Conservation (phyloP, 2,888 invertebrate species). For the Drosophila basisetae region DNA sequence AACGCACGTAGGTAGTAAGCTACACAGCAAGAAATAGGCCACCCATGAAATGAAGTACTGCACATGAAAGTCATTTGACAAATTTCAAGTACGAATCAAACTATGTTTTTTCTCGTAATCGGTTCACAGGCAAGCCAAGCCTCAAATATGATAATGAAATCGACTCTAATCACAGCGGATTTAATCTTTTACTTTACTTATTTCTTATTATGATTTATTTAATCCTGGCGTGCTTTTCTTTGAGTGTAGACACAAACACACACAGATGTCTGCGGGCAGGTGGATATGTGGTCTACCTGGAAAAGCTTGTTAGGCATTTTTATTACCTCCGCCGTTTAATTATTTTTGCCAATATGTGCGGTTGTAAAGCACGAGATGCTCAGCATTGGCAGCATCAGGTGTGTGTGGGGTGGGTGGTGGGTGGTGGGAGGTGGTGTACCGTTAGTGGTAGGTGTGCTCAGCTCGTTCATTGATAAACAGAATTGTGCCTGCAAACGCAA, state of each 20-base stretch:
- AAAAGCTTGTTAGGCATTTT: constrained; percentile 70
- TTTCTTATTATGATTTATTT: neutral
- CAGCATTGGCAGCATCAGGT: neutral
- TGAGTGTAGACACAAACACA: neutral
- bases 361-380: constrained; percentile 17
- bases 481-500: neutral
- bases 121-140: neutral
- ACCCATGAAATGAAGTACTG: neutral
- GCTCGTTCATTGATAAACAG: neutral
- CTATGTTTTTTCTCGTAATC: neutral
- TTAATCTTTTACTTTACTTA: neutral
- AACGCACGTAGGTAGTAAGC: constrained; percentile 2
- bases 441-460: neutral
- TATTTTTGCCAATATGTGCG: constrained; percentile 56
- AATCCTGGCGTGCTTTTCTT: neutral
- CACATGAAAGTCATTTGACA: neutral
- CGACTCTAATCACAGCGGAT: neutral
- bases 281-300: constrained; percentile 50
- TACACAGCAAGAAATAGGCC: constrained; percentile 4
- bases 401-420: accelerated
- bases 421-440: neutral
- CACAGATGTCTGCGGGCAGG: neutral
- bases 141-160: neutral
- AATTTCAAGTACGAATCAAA: neutral
- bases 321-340: constrained; percentile 65